Conservation (phyloP, 2,797 vertebrate genomes). For the Halcyon chelicuti region DNA sequence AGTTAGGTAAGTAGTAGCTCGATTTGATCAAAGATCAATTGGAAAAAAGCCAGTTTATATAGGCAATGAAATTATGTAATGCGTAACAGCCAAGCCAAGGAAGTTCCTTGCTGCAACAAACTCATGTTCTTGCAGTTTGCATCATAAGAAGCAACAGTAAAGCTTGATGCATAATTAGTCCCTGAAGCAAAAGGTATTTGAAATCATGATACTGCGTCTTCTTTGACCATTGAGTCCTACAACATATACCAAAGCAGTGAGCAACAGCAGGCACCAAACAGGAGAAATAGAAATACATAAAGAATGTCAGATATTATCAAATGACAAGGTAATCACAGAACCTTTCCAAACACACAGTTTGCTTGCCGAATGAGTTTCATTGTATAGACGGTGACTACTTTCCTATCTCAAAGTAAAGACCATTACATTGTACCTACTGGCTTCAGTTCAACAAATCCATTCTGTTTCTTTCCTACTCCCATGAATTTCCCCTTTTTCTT, state of each 20-base stretch:
- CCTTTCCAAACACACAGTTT: neutral
- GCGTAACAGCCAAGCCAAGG: neutral
- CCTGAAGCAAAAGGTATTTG: neutral
- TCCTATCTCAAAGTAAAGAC: neutral
- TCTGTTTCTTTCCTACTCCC: neutral
- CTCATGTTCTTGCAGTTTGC: neutral
- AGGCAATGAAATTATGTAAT: neutral
- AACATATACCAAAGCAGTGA: neutral
- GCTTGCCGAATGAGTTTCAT: neutral
- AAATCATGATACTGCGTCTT: rapidly evolving
- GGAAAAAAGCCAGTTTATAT: neutral
- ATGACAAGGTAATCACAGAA: neutral
- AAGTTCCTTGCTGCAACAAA: neutral
- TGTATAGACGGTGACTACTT: neutral
- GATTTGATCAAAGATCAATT: neutral
- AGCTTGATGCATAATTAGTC: neutral
- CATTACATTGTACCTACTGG: neutral
- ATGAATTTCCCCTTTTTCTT: neutral
- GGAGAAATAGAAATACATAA: neutral
- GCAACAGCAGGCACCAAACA: neutral
- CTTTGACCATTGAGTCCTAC: neutral
- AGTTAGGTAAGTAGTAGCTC: neutral
- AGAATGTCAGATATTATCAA: neutral
- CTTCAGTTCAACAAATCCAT: neutral
- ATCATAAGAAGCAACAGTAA: neutral